phyloP scores from a whole-genome alignment of 2,888 invertebrate species.

The Pollenia amentaria region DNA sequence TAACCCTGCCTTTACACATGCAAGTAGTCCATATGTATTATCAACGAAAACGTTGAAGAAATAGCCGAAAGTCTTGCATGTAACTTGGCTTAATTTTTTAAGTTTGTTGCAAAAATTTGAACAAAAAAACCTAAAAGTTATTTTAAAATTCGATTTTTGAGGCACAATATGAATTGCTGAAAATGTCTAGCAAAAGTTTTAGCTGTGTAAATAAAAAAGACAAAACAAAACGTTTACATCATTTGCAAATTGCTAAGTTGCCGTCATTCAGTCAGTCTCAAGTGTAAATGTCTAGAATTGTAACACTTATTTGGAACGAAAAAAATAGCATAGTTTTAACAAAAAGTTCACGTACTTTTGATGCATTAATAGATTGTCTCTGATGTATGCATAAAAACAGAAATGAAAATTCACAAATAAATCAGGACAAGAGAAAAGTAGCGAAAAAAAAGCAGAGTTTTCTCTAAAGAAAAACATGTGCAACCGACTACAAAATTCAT shows the following conservation, averaged over 20 bases:
- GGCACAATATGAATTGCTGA: too few species aligned
- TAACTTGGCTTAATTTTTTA: too few species aligned
- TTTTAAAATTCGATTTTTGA: too few species aligned
- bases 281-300: neutral
- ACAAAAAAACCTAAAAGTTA: too few species aligned
- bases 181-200: too few species aligned
- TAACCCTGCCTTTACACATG: too few species aligned
- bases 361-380: neutral
- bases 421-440: neutral
- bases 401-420: too few species aligned
- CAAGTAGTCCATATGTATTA: too few species aligned
- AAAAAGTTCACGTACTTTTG: conserved; percentile 2
- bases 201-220: too few species aligned
- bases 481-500: neutral
- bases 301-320: neutral
- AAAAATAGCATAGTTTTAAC: neutral
- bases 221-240: neutral
- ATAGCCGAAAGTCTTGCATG: too few species aligned
- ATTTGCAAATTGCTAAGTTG: neutral
- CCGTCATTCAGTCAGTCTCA: neutral
- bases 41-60: too few species aligned
- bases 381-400: neutral
- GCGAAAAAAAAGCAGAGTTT: neutral
- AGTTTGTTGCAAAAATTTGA: too few species aligned
- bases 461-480: neutral